Conservation (phyloP, 2,113 vertebrate species). For the Scomber colias region DNA sequence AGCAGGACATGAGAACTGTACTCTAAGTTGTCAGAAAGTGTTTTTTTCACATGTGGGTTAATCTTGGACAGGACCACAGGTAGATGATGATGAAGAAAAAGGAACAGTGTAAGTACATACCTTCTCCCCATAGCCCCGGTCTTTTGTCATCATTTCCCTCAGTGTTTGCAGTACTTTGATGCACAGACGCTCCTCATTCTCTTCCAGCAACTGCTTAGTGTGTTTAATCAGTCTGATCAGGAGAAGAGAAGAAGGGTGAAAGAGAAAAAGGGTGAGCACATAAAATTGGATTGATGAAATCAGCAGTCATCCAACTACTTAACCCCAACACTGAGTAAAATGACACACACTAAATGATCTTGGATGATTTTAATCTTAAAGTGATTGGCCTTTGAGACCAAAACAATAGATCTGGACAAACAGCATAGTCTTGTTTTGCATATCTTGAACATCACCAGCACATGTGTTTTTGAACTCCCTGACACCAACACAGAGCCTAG, state of each 20-base stretch:
- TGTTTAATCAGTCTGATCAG: constrained; percentile 94
- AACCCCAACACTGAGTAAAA: background rate
- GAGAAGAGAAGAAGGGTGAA: background rate
- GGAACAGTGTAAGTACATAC: constrained; percentile 83
- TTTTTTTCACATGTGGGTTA: constrained; percentile 14
- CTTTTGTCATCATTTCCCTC: constrained; percentile 99
- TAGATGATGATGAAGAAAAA: constrained; percentile 24
- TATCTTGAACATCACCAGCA: background rate
- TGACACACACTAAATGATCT: background rate
- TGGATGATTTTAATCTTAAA: background rate
- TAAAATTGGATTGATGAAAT: background rate
- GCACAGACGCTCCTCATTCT: constrained; percentile 98
- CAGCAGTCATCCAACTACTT: background rate
- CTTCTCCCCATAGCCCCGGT: constrained; percentile 97
- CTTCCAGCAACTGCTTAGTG: constrained; percentile 96
- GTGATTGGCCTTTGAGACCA: background rate
- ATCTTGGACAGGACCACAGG: background rate
- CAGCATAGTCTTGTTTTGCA: background rate
- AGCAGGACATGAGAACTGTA: background rate
- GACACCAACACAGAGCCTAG: background rate
- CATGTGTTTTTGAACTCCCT: background rate
- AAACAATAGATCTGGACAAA: background rate
- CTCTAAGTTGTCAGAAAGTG: constrained; percentile 22
- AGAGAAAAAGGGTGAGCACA: background rate
- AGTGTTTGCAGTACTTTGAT: constrained; percentile 98